A percentile compares a stretch with the other conserved stretches of the same genome.
Conservation (phyloP, 2,888 invertebrate genomes). For the Eilema griseolum region DNA sequence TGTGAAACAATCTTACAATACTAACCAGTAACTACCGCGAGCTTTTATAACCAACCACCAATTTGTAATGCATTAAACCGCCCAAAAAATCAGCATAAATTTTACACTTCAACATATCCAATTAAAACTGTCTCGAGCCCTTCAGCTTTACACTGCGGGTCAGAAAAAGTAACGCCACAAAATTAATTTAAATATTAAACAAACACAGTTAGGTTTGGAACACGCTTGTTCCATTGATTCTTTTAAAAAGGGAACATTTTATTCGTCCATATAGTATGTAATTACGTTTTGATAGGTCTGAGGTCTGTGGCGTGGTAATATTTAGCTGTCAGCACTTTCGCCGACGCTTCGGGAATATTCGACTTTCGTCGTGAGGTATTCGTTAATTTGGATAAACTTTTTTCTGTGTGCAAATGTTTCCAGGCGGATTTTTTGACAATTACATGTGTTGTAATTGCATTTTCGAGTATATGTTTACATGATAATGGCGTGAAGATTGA, state of each 20-base stretch:
- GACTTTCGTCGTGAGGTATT: conserved; percentile 53
- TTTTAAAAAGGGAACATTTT: conserved; percentile 56
- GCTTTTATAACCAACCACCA: conserved; percentile 25
- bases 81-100: conserved; percentile 33
- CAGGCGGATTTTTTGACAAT: conserved; percentile 43
- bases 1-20: conserved; percentile 12
- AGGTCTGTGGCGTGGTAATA: conserved; percentile 63
- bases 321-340: conserved; percentile 72
- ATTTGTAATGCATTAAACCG: conserved; percentile 27
- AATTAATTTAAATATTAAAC: conserved; percentile 67
- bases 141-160: conserved; percentile 49
- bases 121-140: conserved; percentile 58
- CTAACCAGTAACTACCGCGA: conserved; percentile 14
- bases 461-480: conserved; percentile 45
- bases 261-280: conserved; percentile 62
- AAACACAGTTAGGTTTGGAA: conserved; percentile 61
- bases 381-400: conserved; percentile 51
- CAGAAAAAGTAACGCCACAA: conserved; percentile 49
- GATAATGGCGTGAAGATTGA: conserved; percentile 36
- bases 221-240: conserved; percentile 68
- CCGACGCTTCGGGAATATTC: conserved; percentile 49
- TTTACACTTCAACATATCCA: conserved; percentile 51
- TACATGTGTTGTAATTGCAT: conserved; percentile 50
- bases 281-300: conserved; percentile 71
- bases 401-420: conserved; percentile 48